Evolutionary conservation across 1,140 invertebrate species (phyloP).

Genomic region (Sminthurides bifidus): DNA sequence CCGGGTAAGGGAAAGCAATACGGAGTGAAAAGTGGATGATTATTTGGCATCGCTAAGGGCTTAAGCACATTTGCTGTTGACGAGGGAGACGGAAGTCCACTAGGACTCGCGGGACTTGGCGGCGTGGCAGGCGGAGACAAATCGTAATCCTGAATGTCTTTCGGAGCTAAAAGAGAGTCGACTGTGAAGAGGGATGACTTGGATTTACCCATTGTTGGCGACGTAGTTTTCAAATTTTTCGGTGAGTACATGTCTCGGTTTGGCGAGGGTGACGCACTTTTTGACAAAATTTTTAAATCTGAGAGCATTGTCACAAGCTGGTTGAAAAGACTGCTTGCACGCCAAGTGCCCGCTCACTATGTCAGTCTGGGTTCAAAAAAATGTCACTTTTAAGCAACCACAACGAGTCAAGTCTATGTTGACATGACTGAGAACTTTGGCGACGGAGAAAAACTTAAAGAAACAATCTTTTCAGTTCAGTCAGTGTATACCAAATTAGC

Average conservation of each 20-base stretch:
- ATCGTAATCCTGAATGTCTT: slow-evolving; percentile 21
- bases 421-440: too few species aligned
- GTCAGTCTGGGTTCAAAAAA: background rate
- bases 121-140: slow-evolving; percentile 31
- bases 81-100: background rate
- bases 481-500: too few species aligned
- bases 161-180: slow-evolving; percentile 27
- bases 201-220: slow-evolving; percentile 5
- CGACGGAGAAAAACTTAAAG: too few species aligned
- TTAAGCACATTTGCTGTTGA: slow-evolving; percentile 14
- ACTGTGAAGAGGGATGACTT: slow-evolving; percentile 30
- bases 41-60: slow-evolving; percentile 27
- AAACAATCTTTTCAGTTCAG: too few species aligned
- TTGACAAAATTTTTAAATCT: slow-evolving; percentile 20
- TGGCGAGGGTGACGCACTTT: slow-evolving; percentile 3
- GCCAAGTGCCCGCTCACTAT: background rate
- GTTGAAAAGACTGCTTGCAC: background rate
- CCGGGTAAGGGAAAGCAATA: slow-evolving; percentile 29
- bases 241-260: slow-evolving; percentile 1
- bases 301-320: slow-evolving; percentile 16
- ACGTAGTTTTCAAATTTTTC: slow-evolving; percentile 4
- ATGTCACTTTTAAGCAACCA: background rate
- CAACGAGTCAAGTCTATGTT: background rate
- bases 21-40: slow-evolving; percentile 20
- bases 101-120: slow-evolving; percentile 19